phyloP scores from a whole-genome alignment of 2,888 invertebrate genomes.

The Gastrophysa polygoni region DNA sequence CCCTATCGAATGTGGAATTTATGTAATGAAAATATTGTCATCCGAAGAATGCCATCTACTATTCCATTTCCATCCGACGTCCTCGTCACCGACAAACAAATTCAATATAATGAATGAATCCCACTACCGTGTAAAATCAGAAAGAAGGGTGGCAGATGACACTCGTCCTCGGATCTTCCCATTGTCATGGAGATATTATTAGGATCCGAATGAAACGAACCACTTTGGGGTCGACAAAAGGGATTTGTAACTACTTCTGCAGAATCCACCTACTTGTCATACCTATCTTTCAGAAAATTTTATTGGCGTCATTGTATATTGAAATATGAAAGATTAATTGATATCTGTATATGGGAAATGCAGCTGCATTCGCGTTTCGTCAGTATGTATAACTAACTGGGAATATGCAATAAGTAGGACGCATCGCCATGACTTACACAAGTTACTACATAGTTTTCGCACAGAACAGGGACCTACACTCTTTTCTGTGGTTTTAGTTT shows the following conservation, averaged over 20 bases:
- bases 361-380: neutral
- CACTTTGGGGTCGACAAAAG: conserved; percentile 29
- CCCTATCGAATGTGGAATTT: conserved; percentile 4
- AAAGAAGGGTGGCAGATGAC: conserved; percentile 37
- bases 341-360: neutral
- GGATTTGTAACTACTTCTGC: conserved; percentile 27
- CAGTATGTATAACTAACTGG: no score
- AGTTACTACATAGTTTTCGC: no score
- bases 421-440: no score
- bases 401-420: no score
- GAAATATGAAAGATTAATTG: conserved; percentile 9
- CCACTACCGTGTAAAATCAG: conserved; percentile 15
- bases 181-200: conserved; percentile 38
- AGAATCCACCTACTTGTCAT: conserved; percentile 22
- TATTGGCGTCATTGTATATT: conserved; percentile 8
- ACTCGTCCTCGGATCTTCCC: conserved; percentile 38
- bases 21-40: conserved; percentile 8
- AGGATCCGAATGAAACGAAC: conserved; percentile 28
- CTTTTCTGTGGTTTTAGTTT: no score
- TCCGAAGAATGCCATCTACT: conserved; percentile 10
- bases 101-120: conserved; percentile 24
- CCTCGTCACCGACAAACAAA: conserved; percentile 17
- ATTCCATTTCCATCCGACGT: neutral
- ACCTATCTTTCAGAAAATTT: conserved; percentile 4
- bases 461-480: no score